Evolutionary conservation across 2,797 vertebrate genomes (phyloP), one percentile per base, ranked within the genome.

Genomic region (Pelodytes ibericus): DNA sequence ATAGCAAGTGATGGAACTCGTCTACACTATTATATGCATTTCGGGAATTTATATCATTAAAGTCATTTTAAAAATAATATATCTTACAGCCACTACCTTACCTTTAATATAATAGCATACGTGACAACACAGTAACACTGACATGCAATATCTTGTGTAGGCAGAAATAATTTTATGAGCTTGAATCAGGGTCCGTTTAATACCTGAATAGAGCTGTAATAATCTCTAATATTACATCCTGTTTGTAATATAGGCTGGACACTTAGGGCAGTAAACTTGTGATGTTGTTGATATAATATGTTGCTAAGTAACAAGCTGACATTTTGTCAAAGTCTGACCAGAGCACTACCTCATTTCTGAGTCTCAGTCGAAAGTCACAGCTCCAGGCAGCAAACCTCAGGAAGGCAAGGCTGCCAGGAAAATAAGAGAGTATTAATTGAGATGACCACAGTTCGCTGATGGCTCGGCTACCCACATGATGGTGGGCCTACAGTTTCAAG

Each of bases 261-360:
- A 53, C 20, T 22, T 11, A 22, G 7, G 49, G n/a, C 49, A 20
- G 49, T 53, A 53, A 53, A 9, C 20, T 7, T 53, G 49, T 53
- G 20, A 22, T 49, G 25, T 29, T 66, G 64, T 49, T 29, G 25
- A n/a, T 49, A 49, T 5, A 53, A 20, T n/a, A 15, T 30, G 39
- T 51, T 33, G 26, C 41, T 66, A 15, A 66, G 39, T 16, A 66
- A 29, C 25, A 49, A 49, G 26, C 3, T 66, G 64, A 66, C 64
- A 66, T 27, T 29, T 16, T 49, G 31, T 49, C 41, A 49, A 51
- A 15, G 13, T 53, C n/a, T 53, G 49, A 53, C 3, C 49, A 53
- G 39, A 65, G 58, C 31, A 62, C 18, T 64, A 49, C 41, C 41
- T 49, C 39, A 27, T 49, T 26, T 24, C 6, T 6, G 11, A 39